Base-by-base conservation (phyloP, 92 coral and sea anemone species). In the Pocillopora grandis region DNA sequence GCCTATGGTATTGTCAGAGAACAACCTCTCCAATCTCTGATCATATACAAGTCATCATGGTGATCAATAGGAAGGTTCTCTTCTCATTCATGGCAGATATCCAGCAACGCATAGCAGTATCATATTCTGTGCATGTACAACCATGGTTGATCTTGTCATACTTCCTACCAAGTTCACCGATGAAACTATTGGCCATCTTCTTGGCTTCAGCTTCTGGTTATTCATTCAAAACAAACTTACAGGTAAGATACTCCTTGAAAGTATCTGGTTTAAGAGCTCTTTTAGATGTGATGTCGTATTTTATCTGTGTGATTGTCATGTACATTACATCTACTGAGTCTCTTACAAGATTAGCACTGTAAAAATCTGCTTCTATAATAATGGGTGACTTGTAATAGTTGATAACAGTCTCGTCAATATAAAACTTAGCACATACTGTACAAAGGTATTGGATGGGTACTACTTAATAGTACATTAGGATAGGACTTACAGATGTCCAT, bases 191-290 rank as follows among this genome's bases (percentile, higher is more conserved):
- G 12, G 88, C 84, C 2, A 88, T 15, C 60, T 42, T 83, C 59
- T 86, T 86, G 18, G 89, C 89, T 9, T 63, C 68, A 4, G 27
- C 49, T 18, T 23, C 79, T 86, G 10, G 27, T 23, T 23, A 23
- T 23, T 23, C 27, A 23, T 23, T 23, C 27, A 23, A 23, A 23
- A 23, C 27, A 23, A 23, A 23, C 27, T 23, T 23, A 23, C 27
- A 23, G 27, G 27, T 23, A 23, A 23, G 27, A 23, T 23, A 84
- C 55, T 36, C 17, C 2, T 18, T 79, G 33, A 86, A 78, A 1
- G 92, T 84, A n/a, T 88, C 78, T 2, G 85, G 86, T 52, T 88
- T 88, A 0, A 79, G 66, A 3, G 92, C 81, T 35, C 20, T 78
- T 5, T 85, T 84, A 0, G 88, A 23, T 0, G 55, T 1, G 0